Base-by-base conservation (phyloP, 2,113 vertebrate species). In the Colossoma macropomum region DNA sequence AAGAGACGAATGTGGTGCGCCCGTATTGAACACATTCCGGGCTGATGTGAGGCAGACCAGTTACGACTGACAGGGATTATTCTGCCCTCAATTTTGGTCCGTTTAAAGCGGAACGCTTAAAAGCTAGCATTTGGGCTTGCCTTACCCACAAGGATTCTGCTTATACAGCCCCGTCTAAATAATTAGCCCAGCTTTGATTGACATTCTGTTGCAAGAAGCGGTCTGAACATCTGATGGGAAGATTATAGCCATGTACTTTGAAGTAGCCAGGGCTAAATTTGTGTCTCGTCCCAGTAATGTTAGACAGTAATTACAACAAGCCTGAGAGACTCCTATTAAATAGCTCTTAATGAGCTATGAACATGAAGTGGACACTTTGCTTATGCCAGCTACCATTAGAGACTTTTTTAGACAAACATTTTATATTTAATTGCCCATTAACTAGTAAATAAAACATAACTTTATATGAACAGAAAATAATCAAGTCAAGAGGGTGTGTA, bases 1-100 rank as follows among this genome's bases (percentile, higher is more conserved):
- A 77, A 78, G 85, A 90, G 87, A 92, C 75, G 77, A 92, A 92
- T 89, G 90, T 80, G 86, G 69, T 83, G 87, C 84, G 71, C 85
- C 85, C 82, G 84, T 90, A 80, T 77, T 86, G 83, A 86, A 86
- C 87, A 84, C 86, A 74, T 75, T 87, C 80, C 63, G 63, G 62
- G 82, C 70, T 87, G 88, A 88, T 85, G 77, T 27, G 68, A 89
- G 68, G 84, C 88, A 86, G 84, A 87, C 74, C 78, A 60, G 69
- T 62, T 41, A 34, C 50, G 68, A 77, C 73, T 79, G 86, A 79
- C 85, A 77, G 81, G 75, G 77, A 84, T 82, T 80, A 84, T 88
- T 87, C 75, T 79, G 79, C 60, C 71, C 78, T 81, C 72, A 83
- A 87, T 87, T 86, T 86, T 82, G 77, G 34, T 66, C 79, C 27